A percentile compares a stretch with the other conserved stretches of the same genome.
These are phyloP conservation scores for Tenualosa ilisha DNA, from an alignment of 2,797 vertebrate species.

Conservation along the genomic window DNA sequence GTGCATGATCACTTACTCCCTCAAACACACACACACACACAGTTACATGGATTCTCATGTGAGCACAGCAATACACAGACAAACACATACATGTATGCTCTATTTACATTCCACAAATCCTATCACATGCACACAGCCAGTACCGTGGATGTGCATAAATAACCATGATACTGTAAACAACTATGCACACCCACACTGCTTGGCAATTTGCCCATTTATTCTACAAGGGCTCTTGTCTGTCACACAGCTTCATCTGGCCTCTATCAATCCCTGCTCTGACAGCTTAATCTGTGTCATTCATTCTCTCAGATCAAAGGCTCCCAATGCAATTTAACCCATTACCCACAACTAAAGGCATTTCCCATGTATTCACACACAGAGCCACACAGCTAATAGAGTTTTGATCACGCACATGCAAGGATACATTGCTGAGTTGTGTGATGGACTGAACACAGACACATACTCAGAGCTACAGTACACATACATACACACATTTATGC, in stretches of 20 bases:
- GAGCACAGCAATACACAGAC: conserved; percentile 16
- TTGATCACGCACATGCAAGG: conserved; percentile 1
- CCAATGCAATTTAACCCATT: conserved; percentile 50
- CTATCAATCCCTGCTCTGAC: conserved; percentile 65
- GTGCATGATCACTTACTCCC: conserved; percentile 8
- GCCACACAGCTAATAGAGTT: not conserved
- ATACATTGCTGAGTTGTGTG: not conserved
- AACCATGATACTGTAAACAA: not conserved
- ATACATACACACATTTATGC: not conserved
- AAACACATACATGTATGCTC: conserved; percentile 29
- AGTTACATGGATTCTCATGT: conserved; percentile 24
- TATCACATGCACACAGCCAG: conserved; percentile 37
- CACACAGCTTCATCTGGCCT: conserved; percentile 70
- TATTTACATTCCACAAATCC: conserved; percentile 13
- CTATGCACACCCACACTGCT: conserved; percentile 46
- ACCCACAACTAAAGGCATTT: conserved; percentile 38
- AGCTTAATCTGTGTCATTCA: conserved; percentile 70
- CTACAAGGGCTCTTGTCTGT: conserved; percentile 56
- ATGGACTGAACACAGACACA: not conserved
- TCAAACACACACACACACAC: not conserved
- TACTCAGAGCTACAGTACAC: not conserved
- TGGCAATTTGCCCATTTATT: conserved; percentile 50
- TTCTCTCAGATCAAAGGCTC: conserved; percentile 67
- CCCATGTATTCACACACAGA: conserved; percentile 30
- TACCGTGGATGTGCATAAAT: conserved; percentile 5